Conservation (phyloP, 2,113 vertebrate species). For the rat (Rattus norvegicus) region GRCr8 NC_086021.1:99589501-99590000, state of each 20-base stretch:
- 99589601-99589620: slow-evolving; percentile 38
- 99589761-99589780: background rate
- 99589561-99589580: background rate
- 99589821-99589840: background rate
- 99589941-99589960: background rate
- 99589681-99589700: background rate
- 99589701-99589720: background rate
- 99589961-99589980: background rate
- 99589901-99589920: background rate
- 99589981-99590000: background rate
- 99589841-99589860: background rate
- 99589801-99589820: background rate
- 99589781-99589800: background rate
- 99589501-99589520: background rate
- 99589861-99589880: background rate
- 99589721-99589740: background rate
- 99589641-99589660: background rate
- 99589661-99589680: too few species aligned
- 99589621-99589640: slow-evolving; percentile 60
- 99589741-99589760: background rate
- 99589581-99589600: background rate
- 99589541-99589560: too few species aligned
- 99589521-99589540: background rate
- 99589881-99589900: fast-evolving
- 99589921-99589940: background rate